Conservation (phyloP, 1,140 invertebrate genomes). For the Drosophila erecta region DNA sequence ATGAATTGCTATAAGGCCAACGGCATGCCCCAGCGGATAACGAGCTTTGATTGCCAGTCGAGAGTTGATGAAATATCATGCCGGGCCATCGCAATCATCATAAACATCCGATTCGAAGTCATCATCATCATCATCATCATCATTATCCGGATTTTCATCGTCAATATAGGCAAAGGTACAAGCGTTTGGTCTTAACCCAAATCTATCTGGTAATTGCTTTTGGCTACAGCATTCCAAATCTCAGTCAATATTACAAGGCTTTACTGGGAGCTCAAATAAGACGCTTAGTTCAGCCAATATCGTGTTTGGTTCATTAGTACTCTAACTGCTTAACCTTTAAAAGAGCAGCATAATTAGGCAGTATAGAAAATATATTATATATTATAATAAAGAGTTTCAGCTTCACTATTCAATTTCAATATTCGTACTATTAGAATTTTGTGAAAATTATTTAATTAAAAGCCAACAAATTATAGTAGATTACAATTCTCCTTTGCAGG, state of each 20-base stretch:
- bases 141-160: not conserved
- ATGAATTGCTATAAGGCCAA: constrained; percentile 50
- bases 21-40: constrained; percentile 40
- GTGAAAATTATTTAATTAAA: too few species aligned
- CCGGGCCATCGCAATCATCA: constrained; percentile 1
- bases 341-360: too few species aligned
- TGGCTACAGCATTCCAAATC: constrained; percentile 1
- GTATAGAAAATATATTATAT: too few species aligned
- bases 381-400: too few species aligned
- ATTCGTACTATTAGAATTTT: too few species aligned
- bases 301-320: not conserved
- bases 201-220: constrained; percentile 25
- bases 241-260: not conserved
- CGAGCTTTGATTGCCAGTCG: constrained; percentile 48
- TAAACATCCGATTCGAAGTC: not conserved
- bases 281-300: not conserved
- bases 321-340: too few species aligned
- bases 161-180: constrained; percentile 1
- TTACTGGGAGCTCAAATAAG: not conserved
- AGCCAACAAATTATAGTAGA: too few species aligned
- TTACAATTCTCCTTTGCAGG: too few species aligned
- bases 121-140: not conserved
- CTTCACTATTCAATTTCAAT: too few species aligned
- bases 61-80: constrained; percentile 38
- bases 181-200: constrained; percentile 22